phyloP scores from a whole-genome alignment of 2,113 vertebrate genomes.

The Heptranchias perlo region DNA sequence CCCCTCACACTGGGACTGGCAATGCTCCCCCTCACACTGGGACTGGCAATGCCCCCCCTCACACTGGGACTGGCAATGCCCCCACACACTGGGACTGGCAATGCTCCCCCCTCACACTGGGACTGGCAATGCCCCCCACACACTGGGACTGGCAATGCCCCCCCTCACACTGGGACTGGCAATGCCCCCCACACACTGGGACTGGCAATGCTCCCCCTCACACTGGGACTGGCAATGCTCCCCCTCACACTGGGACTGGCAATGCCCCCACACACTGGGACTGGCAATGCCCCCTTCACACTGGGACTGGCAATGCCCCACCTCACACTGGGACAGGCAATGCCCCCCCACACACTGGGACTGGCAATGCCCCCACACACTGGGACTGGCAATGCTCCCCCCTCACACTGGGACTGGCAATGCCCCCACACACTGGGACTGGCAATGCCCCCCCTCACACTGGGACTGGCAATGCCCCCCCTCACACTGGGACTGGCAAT shows the following conservation, averaged over 20 bases:
- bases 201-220: neutral
- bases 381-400: too few species aligned
- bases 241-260: neutral
- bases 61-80: too few species aligned
- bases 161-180: neutral
- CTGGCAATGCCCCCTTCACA: neutral
- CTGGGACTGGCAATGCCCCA: neutral
- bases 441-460: neutral
- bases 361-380: too few species aligned
- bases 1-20: neutral
- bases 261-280: neutral
- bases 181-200: neutral
- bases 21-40: neutral
- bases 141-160: too few species aligned
- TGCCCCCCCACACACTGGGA: neutral
- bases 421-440: neutral
- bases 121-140: neutral
- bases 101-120: neutral
- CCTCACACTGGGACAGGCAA: neutral
- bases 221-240: too few species aligned
- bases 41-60: too few species aligned
- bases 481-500: neutral
- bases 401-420: neutral
- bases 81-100: neutral
- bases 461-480: neutral